These are phyloP conservation scores for Norana najaformis DNA, from an alignment of 2,888 invertebrate genomes.

Conservation along the genomic window DNA sequence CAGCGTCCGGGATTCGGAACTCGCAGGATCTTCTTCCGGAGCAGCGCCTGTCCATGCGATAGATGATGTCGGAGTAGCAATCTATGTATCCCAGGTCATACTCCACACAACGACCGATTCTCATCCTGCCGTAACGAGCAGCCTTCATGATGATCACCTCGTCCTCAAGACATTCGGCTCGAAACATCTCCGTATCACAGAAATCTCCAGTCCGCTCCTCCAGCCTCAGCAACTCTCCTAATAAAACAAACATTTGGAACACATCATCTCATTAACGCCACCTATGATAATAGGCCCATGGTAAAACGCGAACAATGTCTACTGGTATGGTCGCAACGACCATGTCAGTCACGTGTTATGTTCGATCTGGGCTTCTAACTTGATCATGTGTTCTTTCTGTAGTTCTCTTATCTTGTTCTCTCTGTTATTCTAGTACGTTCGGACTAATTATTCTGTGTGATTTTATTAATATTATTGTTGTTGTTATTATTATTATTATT, in stretches of 20 bases:
- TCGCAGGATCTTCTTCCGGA: conserved; percentile 38
- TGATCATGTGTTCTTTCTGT: too few species aligned
- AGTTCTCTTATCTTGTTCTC: too few species aligned
- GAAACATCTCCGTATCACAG: conserved; percentile 40
- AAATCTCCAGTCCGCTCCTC: conserved; percentile 7
- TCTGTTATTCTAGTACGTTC: too few species aligned
- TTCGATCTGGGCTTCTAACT: too few species aligned
- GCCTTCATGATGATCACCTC: conserved; percentile 37
- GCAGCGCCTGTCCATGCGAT: conserved; percentile 36
- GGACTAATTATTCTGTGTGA: too few species aligned
- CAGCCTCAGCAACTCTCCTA: background rate
- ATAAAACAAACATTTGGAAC: background rate
- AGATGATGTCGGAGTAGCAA: conserved; percentile 40
- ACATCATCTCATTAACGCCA: too few species aligned
- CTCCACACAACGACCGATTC: conserved; percentile 39
- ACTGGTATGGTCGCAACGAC: background rate
- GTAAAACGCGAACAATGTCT: too few species aligned
- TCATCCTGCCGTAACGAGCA: conserved; percentile 40
- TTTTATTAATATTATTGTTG: too few species aligned
- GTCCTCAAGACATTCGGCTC: conserved; percentile 34
- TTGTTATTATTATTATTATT: too few species aligned
- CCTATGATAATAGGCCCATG: too few species aligned
- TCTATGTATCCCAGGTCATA: conserved; percentile 39
- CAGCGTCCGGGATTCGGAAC: conserved; percentile 40
- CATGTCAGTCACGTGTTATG: background rate